phyloP scores from a whole-genome alignment of 2,888 invertebrate genomes.

The Amitus sp. region DNA sequence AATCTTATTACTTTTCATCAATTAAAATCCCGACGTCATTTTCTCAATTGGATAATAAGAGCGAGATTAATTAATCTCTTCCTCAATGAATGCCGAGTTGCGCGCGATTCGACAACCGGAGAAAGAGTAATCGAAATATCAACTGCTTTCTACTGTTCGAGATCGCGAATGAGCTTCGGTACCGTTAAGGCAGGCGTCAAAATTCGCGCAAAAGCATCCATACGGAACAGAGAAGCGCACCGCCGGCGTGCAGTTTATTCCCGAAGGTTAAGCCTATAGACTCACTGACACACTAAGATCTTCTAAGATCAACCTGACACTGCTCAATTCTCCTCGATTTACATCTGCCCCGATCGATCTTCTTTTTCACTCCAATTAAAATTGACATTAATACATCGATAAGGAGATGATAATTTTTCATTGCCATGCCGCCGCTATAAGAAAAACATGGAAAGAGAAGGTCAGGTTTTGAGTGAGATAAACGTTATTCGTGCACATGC shows the following conservation, averaged over 20 bases:
- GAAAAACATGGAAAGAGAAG: no score
- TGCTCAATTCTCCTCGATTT: slow-evolving; percentile 20
- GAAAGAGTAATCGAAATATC: slow-evolving; percentile 10
- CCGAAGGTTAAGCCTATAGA: slow-evolving; percentile 21
- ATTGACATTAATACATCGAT: slow-evolving; percentile 15
- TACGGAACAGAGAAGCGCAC: slow-evolving; percentile 4
- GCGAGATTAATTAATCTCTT: neutral
- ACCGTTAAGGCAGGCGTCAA: slow-evolving; percentile 22
- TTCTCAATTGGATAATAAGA: neutral
- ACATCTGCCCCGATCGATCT: slow-evolving; percentile 23
- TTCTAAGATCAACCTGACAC: slow-evolving; percentile 18
- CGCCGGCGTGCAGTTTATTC: slow-evolving; percentile 8
- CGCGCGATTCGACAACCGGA: neutral
- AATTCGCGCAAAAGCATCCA: slow-evolving; percentile 8
- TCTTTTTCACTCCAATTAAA: slow-evolving; percentile 21
- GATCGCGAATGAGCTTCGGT: slow-evolving; percentile 7
- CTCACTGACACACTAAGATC: slow-evolving; percentile 36
- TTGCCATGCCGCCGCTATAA: no score
- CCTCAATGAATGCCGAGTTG: neutral
- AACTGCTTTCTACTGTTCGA: slow-evolving; percentile 18
- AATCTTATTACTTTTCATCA: slow-evolving; percentile 16
- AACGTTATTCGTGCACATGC: no score
- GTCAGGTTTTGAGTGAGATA: no score
- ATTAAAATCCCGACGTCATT: neutral
- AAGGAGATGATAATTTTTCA: neutral